Evolutionary conservation across 2,797 vertebrate genomes (phyloP).

Genomic region (Lacerta viridis): DNA sequence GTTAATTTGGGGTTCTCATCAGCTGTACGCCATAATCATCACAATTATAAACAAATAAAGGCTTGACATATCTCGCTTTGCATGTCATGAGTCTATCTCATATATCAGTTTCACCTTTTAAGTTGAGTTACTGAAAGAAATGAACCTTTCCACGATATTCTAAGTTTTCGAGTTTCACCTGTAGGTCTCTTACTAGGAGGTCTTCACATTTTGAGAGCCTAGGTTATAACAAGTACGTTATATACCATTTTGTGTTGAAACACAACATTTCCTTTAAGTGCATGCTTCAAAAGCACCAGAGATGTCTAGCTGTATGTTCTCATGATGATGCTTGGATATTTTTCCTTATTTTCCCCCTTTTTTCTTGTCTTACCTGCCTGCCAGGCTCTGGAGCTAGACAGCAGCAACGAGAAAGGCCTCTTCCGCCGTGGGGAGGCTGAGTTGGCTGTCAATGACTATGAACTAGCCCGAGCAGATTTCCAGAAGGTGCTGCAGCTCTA

Average conservation of each 20-base stretch:
- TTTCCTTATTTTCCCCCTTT: not conserved
- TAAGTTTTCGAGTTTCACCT: too few relatives aligned
- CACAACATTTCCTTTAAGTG: not conserved
- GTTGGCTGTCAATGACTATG: conserved; percentile 92
- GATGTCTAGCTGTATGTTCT: not conserved
- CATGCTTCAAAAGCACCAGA: not conserved
- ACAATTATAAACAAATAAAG: too few relatives aligned
- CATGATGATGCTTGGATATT: not conserved
- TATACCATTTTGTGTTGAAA: not conserved
- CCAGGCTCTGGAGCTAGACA: conserved; percentile 91
- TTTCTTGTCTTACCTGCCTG: not conserved
- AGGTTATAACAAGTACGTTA: not conserved
- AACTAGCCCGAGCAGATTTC: conserved; percentile 90
- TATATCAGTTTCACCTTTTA: too few relatives aligned
- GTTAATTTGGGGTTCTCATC: too few relatives aligned
- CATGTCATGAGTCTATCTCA: too few relatives aligned
- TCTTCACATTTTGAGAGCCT: not conserved
- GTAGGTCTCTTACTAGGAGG: too few relatives aligned
- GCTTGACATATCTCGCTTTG: too few relatives aligned
- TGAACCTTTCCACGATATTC: too few relatives aligned
- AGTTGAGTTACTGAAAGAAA: too few relatives aligned
- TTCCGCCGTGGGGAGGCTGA: conserved; percentile 94
- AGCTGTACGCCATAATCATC: too few relatives aligned
- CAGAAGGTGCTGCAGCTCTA: conserved; percentile 92
- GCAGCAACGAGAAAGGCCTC: conserved; percentile 93